phyloP scores from a whole-genome alignment of 2,113 vertebrate genomes.

The Malaclemys terrapin region DNA sequence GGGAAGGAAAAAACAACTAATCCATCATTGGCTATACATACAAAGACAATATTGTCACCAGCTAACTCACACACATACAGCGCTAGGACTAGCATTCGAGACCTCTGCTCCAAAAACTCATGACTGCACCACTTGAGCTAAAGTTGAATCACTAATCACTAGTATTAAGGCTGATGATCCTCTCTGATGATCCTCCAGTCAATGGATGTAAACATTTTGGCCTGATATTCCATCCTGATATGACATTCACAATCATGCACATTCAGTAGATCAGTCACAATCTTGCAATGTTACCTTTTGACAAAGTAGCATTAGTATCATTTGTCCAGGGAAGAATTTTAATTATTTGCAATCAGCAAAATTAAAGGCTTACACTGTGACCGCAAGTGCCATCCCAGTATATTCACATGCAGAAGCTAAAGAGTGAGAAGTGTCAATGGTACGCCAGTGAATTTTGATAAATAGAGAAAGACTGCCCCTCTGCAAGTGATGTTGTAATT shows the following conservation, averaged over 20 bases:
- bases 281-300: not conserved
- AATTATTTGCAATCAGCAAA: not conserved
- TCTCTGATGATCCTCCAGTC: not conserved
- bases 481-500: not conserved
- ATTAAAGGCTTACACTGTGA: not conserved
- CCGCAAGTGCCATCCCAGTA: not conserved
- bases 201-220: not conserved
- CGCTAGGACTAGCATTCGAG: not conserved
- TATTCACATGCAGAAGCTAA: not conserved
- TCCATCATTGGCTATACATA: fast-evolving
- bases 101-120: not conserved
- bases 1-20: not conserved
- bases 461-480: not conserved
- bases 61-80: not conserved
- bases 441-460: not conserved
- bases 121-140: not conserved
- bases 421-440: not conserved
- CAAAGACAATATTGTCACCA: not conserved
- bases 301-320: not conserved
- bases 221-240: not conserved
- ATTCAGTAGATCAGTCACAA: not conserved
- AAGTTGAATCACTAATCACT: not conserved
- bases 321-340: not conserved
- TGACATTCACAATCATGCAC: not conserved
- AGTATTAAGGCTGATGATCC: not conserved